Conservation (phyloP, 2,113 vertebrate genomes). For the Chauna torquata region DNA sequence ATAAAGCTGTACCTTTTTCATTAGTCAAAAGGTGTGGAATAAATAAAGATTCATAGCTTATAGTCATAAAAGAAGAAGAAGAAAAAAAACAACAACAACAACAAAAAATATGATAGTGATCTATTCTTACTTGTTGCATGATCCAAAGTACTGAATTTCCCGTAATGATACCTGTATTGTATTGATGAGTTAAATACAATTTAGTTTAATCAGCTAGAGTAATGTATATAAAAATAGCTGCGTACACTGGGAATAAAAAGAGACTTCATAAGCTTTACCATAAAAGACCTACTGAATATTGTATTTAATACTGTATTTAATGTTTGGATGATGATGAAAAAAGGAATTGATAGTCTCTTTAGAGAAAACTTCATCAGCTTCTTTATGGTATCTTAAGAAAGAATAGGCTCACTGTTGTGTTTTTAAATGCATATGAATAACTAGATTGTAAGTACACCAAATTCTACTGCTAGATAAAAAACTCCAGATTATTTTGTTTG, state of each 20-base stretch:
- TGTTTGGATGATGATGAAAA: conserved; percentile 1
- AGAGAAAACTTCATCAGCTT: not conserved
- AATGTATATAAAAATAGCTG: not conserved
- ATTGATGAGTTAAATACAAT: not conserved
- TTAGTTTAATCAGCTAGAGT: not conserved
- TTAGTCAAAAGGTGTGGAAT: not conserved
- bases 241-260: not conserved
- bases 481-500: not conserved
- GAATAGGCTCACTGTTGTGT: not conserved
- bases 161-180: not conserved
- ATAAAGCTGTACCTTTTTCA: not conserved
- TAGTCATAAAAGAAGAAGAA: not conserved
- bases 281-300: not conserved
- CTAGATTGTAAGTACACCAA: not conserved
- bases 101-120: not conserved
- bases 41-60: not conserved
- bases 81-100: too few species aligned
- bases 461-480: not conserved
- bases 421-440: not conserved
- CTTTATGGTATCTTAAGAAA: not conserved
- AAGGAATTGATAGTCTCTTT: not conserved
- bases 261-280: not conserved
- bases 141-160: not conserved
- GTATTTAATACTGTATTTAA: conserved; percentile 15
- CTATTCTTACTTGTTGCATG: not conserved